Base-by-base conservation (phyloP, 2,797 vertebrate genomes). In the Melanotaenia parkinsoni region DNA sequence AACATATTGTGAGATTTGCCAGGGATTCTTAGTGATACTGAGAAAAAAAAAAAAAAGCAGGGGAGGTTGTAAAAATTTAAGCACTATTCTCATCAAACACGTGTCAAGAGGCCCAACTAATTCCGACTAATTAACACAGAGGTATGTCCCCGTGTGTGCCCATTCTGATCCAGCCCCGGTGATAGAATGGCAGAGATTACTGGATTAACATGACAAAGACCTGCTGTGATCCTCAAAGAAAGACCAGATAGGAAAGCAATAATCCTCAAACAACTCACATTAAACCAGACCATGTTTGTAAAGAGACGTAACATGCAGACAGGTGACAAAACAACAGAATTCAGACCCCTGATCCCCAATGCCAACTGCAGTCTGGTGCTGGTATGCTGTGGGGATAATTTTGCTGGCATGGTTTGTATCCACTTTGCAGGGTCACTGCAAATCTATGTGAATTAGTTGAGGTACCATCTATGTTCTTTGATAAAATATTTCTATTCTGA, bases 121-220 rank as follows among this genome's bases (percentile, higher is more conserved):
- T 87, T 77, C 79, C 50, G 12, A 77, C 82, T 82, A 88, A 88
- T 87, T 77, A 86, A 71, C 74, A 80, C 61, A 8, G 81, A 76
- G 73, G 80, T 74, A 59, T 82, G 70, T 85, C 80, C 76, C 77
- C 74, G 61, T 63, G 30, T 81, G 67, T 84, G 80, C 51, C 68
- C 2, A 61, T 65, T 79, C 74, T 86, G 78, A 91, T 88, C 81
- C 79, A 67, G 66, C 73, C 75, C 73, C 67, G 76, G 59, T 87
- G 84, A 88, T 81, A 80, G 78, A 89, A 86, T 74, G 76, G 54
- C 76, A 81, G 77, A 72, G 83, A 81, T 90, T 85, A 83, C 45
- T 66, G 79, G 87, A 91, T 93, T 92, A 90, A 74, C 91, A 93
- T 84, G 81, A 88, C 79, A 92, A 91, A 88, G 81, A 65, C 40